Evolutionary conservation across 2,797 vertebrate genomes (phyloP).

Genomic region (Tinamus major): DNA sequence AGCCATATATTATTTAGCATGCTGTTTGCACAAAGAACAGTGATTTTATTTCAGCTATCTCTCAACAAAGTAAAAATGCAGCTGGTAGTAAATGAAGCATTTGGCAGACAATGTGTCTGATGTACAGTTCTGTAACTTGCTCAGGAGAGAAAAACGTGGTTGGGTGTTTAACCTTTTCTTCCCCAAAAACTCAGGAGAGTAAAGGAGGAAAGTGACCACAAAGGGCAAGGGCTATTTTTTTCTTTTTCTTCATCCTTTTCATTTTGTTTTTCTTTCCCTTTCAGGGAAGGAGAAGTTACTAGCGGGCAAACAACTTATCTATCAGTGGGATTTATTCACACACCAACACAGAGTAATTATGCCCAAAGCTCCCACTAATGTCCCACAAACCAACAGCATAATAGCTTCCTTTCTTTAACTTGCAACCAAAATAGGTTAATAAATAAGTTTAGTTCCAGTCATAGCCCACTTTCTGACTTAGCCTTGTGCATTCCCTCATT

Average conservation of each 20-base stretch:
- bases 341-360: constrained; percentile 69
- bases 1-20: constrained; percentile 66
- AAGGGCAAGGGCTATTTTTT: neutral
- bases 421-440: constrained; percentile 66
- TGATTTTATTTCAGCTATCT: constrained; percentile 79
- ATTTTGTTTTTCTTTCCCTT: neutral
- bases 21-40: constrained; percentile 74
- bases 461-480: constrained; percentile 64
- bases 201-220: constrained; percentile 54
- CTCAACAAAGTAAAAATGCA: constrained; percentile 77
- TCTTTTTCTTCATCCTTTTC: accelerated
- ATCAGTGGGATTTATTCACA: constrained; percentile 70
- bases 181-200: constrained; percentile 21
- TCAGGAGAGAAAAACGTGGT: constrained; percentile 64
- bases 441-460: constrained; percentile 65
- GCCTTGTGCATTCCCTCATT: constrained; percentile 60
- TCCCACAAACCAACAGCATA: constrained; percentile 62
- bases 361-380: constrained; percentile 68
- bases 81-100: constrained; percentile 77
- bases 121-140: constrained; percentile 63
- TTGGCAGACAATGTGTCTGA: constrained; percentile 78
- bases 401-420: constrained; percentile 74
- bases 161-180: constrained; percentile 74
- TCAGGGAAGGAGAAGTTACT: constrained; percentile 34
- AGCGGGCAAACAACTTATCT: constrained; percentile 57